Conservation (phyloP, 2,797 vertebrate genomes). For the Acanthornis magna region DNA sequence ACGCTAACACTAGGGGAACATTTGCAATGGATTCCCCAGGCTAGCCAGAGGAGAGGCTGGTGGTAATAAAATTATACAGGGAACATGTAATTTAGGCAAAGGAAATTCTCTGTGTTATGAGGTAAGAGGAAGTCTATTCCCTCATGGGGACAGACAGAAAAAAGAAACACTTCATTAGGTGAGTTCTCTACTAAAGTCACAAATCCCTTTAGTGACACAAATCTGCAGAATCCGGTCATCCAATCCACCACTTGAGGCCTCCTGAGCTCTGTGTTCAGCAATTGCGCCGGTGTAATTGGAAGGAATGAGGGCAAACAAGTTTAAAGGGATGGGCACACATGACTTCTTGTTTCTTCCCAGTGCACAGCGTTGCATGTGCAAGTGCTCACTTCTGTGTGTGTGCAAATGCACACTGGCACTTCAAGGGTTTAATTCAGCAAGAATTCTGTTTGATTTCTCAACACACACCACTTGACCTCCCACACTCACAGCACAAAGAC, state of each 20-base stretch:
- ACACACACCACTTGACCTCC: not conserved
- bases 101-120: not conserved
- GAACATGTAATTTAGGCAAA: not conserved
- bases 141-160: not conserved
- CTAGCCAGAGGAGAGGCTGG: not conserved
- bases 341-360: not conserved
- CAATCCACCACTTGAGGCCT: not conserved
- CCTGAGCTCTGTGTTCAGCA: not conserved
- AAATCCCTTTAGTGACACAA: not conserved
- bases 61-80: not conserved
- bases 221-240: not conserved
- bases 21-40: not conserved
- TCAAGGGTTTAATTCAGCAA: not conserved
- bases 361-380: not conserved
- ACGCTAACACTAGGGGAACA: not conserved
- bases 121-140: not conserved
- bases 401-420: not conserved
- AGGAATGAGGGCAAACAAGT: not conserved
- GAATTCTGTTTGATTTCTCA: not conserved
- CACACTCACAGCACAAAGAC: not conserved
- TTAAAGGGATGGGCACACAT: not conserved
- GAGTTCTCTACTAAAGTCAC: not conserved
- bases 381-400: rapidly evolving
- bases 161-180: not conserved
- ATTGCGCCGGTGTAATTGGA: not conserved